Percentiles rank a stretch among this genome's conserved stretches.
phyloP scores from a whole-genome alignment of 2,888 invertebrate genomes.

The Corythucha ciliata region DNA sequence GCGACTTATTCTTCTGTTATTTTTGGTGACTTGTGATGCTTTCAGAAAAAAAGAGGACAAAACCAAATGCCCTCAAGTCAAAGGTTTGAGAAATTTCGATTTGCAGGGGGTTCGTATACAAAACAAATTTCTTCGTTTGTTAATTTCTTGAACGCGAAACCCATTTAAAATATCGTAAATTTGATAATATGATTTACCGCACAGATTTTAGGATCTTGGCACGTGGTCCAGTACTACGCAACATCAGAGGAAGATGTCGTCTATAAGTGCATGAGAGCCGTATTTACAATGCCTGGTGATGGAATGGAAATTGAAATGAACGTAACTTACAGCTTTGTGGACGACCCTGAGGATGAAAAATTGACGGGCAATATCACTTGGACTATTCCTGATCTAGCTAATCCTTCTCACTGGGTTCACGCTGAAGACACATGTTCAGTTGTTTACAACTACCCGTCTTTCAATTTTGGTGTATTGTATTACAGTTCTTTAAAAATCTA shows the following conservation, averaged over 20 bases:
- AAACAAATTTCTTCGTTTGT: neutral
- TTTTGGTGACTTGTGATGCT: no score
- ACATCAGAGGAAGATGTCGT: constrained; percentile 77
- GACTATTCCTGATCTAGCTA: constrained; percentile 61
- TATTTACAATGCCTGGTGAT: constrained; percentile 48
- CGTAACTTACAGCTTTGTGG: constrained; percentile 75
- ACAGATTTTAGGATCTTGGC: constrained; percentile 75
- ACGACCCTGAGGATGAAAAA: constrained; percentile 71
- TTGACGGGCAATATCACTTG: constrained; percentile 79
- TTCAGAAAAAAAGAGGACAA: constrained; percentile 44
- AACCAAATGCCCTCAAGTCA: constrained; percentile 64
- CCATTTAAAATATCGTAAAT: neutral
- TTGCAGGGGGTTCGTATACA: constrained; percentile 52
- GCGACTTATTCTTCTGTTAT: no score
- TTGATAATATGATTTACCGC: constrained; percentile 24
- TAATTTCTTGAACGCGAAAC: neutral
- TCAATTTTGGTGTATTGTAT: neutral
- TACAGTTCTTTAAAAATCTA: no score
- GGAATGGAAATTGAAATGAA: constrained; percentile 52
- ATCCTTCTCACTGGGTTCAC: constrained; percentile 79
- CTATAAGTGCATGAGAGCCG: constrained; percentile 76
- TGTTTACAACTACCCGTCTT: no score
- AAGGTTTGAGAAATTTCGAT: constrained; percentile 69
- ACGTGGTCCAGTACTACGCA: constrained; percentile 78
- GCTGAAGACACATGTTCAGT: constrained; percentile 79